Percentiles rank a stretch among this genome's conserved stretches.
Conservation (phyloP, 2,113 vertebrate species). For the Grantiella picta region DNA sequence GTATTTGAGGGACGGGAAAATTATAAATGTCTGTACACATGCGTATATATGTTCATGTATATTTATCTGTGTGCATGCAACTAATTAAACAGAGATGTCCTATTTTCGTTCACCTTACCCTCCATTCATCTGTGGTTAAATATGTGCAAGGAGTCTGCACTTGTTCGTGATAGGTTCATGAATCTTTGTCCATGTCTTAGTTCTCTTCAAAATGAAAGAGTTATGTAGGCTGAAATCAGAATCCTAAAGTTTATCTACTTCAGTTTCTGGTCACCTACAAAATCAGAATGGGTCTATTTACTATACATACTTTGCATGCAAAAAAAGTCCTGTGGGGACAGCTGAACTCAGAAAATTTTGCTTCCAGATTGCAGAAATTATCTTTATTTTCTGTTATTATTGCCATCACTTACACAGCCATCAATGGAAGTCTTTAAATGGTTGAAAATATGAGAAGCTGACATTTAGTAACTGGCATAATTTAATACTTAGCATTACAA, state of each 20-base stretch:
- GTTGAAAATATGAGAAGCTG: neutral
- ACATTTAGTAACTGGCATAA: neutral
- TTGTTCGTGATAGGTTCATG: neutral
- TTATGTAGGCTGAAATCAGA: neutral
- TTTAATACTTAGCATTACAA: neutral
- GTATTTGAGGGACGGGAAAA: neutral
- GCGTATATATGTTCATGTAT: neutral
- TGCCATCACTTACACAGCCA: neutral
- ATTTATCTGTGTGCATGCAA: neutral
- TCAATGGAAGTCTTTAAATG: neutral
- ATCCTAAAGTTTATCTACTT: neutral
- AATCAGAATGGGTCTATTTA: neutral
- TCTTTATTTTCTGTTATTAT: slow-evolving; percentile 1
- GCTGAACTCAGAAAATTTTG: neutral
- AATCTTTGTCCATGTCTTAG: neutral
- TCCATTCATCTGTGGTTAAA: neutral
- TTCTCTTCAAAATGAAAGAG: neutral
- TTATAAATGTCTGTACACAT: neutral
- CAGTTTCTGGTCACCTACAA: neutral
- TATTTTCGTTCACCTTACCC: neutral
- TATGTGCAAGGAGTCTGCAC: neutral
- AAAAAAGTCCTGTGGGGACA: neutral
- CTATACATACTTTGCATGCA: neutral
- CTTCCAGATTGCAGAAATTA: neutral
- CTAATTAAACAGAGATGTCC: neutral